Percentiles rank a stretch among this genome's conserved stretches.
phyloP scores from a whole-genome alignment of 2,797 vertebrate species.

The Neopelma chrysocephalum region DNA sequence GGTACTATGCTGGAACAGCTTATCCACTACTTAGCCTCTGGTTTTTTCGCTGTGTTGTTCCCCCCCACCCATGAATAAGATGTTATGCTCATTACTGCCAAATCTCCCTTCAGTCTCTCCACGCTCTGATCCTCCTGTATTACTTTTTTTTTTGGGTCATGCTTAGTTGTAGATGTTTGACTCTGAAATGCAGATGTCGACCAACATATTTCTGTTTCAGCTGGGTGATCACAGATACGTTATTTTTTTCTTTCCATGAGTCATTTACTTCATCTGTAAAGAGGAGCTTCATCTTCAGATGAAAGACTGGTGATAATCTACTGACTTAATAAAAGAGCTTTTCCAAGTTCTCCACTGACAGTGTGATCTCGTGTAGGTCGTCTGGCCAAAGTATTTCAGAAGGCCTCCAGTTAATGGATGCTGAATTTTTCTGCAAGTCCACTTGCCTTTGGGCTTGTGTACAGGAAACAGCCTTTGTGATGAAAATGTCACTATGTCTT shows the following conservation, averaged over 20 bases:
- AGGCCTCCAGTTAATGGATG: not conserved
- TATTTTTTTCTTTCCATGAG: not conserved
- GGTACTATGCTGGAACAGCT: not conserved
- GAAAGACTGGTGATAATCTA: not conserved
- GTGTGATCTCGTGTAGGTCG: not conserved
- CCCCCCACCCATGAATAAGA: not conserved
- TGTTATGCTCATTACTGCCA: not conserved
- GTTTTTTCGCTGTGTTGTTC: not conserved
- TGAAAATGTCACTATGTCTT: not conserved
- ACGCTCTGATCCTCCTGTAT: not conserved
- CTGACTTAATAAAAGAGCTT: not conserved
- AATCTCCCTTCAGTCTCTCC: not conserved
- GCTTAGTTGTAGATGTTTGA: not conserved
- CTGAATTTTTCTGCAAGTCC: not conserved
- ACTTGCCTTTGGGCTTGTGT: not conserved
- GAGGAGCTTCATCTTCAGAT: not conserved
- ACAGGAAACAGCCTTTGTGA: not conserved
- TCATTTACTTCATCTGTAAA: not conserved
- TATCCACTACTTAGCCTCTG: not conserved
- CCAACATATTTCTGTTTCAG: not conserved
- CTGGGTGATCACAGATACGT: not conserved
- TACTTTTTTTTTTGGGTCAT: not conserved
- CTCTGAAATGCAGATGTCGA: not conserved
- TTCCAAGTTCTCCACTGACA: not conserved
- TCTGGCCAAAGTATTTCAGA: not conserved